Base-by-base conservation (phyloP, 2,797 vertebrate genomes). In the Picus viridis region DNA sequence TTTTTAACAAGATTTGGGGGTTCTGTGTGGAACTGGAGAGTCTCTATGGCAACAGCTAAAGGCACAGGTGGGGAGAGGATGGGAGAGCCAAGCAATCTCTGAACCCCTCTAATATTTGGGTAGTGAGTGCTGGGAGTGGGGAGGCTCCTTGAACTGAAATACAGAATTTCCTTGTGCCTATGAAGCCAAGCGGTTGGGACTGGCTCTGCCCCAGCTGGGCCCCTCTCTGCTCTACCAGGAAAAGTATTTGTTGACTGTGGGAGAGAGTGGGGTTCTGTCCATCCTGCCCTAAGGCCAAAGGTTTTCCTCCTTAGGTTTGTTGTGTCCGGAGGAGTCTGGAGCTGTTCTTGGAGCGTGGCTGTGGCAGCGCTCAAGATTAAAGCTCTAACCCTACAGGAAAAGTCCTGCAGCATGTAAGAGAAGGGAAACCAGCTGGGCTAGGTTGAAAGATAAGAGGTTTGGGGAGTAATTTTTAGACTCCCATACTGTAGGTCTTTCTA, bases 21-120 rank as follows among this genome's bases (percentile, higher is more conserved):
- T 95, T 96, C 90, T 85, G 56, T 63, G 65, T 59, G 0, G 56
- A 96, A 83, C 92, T 4, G 3, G n/a, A 51, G 80, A 82, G 83
- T 97, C 96, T 96, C 96, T 97, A 96, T 96, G 94, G 97, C 95
- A 97, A 96, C 95, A 78, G 90, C 65, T 59, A 80, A 79, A 93
- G 74, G 89, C 83, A 41, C 59, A 67, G 43, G 13, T 43, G 34
- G 58, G 51, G 43, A 71, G 3, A 73, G 20, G 53, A 57, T 0
- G 20, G 63, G 57, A 83, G 49, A 7, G 3, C 4, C 3, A 77
- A 79, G 41, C 81, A 86, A 59, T 3, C 10, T 64, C 92, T 89
- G 71, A 92, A 57, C 67, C 43, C 13, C 14, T 30, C 30, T 68
- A n/a, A 54, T 64, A 74, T 81, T 76, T 94, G 59, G 20, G 32